Evolutionary conservation across 2,888 invertebrate species (phyloP).

Genomic region (Nephrocerus scutellatus): DNA sequence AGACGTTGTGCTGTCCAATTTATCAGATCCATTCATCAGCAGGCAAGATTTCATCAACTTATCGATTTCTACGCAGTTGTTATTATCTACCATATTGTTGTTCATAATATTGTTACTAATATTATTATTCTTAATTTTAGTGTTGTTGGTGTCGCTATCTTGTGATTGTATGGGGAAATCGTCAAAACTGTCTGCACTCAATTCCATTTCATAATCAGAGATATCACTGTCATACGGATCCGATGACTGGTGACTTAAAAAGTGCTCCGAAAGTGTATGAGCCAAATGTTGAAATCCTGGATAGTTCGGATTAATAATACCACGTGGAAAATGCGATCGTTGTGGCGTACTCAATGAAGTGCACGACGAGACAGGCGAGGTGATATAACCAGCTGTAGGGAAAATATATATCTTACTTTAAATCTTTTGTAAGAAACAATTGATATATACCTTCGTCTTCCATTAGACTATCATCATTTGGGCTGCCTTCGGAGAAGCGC

Average conservation of each 20-base stretch:
- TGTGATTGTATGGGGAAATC: slow-evolving; percentile 27
- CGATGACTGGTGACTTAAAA: slow-evolving; percentile 41
- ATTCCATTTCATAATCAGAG: slow-evolving; percentile 40
- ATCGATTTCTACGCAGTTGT: slow-evolving; percentile 10
- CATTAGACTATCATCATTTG: no score
- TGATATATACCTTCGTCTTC: no score
- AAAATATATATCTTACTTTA: no score
- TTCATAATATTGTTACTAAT: slow-evolving; percentile 16
- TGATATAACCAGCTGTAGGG: no score
- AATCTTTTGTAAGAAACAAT: no score
- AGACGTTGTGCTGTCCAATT: no score
- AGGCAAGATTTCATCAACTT: not conserved
- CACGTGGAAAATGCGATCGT: slow-evolving; percentile 51
- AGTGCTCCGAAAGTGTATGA: slow-evolving; percentile 55
- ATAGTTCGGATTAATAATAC: slow-evolving; percentile 78
- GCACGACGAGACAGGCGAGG: no score
- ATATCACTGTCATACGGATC: slow-evolving; percentile 42
- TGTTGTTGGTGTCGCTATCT: slow-evolving; percentile 42
- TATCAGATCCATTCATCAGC: slow-evolving; percentile 16
- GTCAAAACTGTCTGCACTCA: slow-evolving; percentile 35
- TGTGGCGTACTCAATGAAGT: slow-evolving; percentile 30
- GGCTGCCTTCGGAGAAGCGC: no score
- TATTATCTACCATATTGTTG: slow-evolving; percentile 19
- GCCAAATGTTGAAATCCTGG: slow-evolving; percentile 78
- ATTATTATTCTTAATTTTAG: slow-evolving; percentile 9